Evolutionary conservation across 2,888 invertebrate species (phyloP).

Genomic region (Platycheirus rosarum): DNA sequence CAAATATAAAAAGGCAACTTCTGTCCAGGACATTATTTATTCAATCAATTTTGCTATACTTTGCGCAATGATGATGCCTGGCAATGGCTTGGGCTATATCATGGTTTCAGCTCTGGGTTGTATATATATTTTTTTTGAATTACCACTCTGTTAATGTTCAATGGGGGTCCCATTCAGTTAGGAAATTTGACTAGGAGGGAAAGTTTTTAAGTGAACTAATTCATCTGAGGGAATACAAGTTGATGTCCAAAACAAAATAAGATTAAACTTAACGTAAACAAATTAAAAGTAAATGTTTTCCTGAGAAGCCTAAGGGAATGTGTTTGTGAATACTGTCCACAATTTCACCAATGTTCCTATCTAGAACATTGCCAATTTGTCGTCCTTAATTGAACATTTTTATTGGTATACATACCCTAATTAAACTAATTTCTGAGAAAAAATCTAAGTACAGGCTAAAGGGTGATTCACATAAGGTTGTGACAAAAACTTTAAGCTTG

Average conservation of each 20-base stretch:
- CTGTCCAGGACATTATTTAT: constrained; percentile 45
- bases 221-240: background rate
- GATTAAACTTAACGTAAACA: background rate
- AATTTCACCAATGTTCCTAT: no score
- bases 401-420: no score
- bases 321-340: no score
- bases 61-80: constrained; percentile 2
- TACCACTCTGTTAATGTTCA: background rate
- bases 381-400: no score
- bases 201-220: background rate
- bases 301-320: background rate
- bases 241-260: background rate
- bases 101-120: background rate
- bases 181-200: background rate
- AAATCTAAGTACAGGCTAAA: no score
- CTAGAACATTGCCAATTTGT: no score
- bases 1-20: constrained; percentile 46
- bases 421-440: no score
- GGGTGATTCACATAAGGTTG: no score
- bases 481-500: no score
- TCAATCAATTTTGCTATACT: constrained; percentile 33
- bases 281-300: background rate
- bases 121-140: background rate
- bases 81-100: background rate
- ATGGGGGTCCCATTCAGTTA: constrained; percentile 3